Percentiles rank a stretch among this genome's conserved stretches.
These are phyloP conservation scores for Oreochromis niloticus DNA, from an alignment of 2,113 vertebrate species.

Conservation along the genomic window DNA sequence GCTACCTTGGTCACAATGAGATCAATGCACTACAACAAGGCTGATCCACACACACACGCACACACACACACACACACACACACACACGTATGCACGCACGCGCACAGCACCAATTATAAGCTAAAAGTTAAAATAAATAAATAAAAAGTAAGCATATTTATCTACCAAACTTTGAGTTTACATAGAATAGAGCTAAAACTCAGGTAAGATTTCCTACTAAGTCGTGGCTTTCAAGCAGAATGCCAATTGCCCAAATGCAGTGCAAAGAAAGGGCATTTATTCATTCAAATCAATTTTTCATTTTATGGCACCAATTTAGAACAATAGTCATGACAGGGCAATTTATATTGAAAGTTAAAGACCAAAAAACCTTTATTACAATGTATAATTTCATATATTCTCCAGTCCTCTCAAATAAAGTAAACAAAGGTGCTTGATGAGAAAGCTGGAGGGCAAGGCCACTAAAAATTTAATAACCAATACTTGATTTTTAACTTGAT, in stretches of 20 bases:
- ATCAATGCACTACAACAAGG: background rate
- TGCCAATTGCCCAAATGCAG: background rate
- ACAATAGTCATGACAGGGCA: background rate
- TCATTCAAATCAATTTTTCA: background rate
- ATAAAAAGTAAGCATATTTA: background rate
- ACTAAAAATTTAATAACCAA: background rate
- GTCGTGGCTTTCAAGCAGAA: background rate
- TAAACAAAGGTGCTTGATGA: background rate
- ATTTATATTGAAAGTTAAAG: background rate
- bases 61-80: background rate
- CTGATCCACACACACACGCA: background rate
- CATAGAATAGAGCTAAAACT: background rate
- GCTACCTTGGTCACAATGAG: background rate
- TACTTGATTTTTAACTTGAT: background rate
- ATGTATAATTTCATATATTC: background rate
- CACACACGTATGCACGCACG: accelerated
- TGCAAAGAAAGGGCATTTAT: background rate
- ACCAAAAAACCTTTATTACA: background rate
- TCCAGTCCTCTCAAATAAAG: background rate
- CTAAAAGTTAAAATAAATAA: background rate
- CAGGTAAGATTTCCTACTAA: background rate
- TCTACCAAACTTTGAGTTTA: background rate
- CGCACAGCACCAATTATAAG: background rate
- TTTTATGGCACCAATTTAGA: background rate
- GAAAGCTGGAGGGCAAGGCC: background rate